These are phyloP conservation scores for Tretioscincus oriximinensis DNA, from an alignment of 2,113 vertebrate species.

Conservation along the genomic window DNA sequence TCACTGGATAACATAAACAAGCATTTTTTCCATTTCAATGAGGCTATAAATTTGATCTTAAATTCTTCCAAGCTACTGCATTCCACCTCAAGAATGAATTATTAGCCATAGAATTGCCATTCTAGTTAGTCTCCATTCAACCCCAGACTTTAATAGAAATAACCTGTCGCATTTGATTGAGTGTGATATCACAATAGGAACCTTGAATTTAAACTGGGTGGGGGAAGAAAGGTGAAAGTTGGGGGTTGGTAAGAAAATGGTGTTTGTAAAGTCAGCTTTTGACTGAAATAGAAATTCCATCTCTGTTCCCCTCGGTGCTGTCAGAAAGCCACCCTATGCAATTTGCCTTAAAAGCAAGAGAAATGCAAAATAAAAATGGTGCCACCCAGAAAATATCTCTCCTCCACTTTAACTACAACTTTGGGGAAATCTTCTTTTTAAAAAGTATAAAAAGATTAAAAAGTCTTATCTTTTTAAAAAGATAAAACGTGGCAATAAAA, in stretches of 20 bases:
- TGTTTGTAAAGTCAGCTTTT: slow-evolving; percentile 62
- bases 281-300: slow-evolving; percentile 72
- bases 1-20: slow-evolving; percentile 52
- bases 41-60: slow-evolving; percentile 57
- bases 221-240: slow-evolving; percentile 23
- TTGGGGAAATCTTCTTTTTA: not conserved
- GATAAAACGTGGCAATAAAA: slow-evolving; percentile 13
- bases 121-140: slow-evolving; percentile 73
- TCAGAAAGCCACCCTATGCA: slow-evolving; percentile 66
- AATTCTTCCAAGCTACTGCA: slow-evolving; percentile 45
- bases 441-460: too few species aligned
- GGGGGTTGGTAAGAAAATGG: slow-evolving; percentile 62
- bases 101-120: slow-evolving; percentile 65
- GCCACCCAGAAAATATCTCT: slow-evolving; percentile 9
- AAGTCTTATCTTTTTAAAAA: too few species aligned
- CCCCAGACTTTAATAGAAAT: slow-evolving; percentile 75
- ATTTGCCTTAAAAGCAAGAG: slow-evolving; percentile 63
- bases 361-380: slow-evolving; percentile 40
- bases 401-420: slow-evolving; percentile 21
- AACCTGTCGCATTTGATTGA: slow-evolving; percentile 73
- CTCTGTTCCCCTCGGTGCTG: slow-evolving; percentile 65
- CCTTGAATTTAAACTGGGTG: slow-evolving; percentile 69
- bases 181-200: slow-evolving; percentile 67
- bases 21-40: slow-evolving; percentile 55
- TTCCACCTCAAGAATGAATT: slow-evolving; percentile 63